These are phyloP conservation scores for Dasysyrphus tricinctus DNA, from an alignment of 2,888 invertebrate genomes.

Conservation along the genomic window DNA sequence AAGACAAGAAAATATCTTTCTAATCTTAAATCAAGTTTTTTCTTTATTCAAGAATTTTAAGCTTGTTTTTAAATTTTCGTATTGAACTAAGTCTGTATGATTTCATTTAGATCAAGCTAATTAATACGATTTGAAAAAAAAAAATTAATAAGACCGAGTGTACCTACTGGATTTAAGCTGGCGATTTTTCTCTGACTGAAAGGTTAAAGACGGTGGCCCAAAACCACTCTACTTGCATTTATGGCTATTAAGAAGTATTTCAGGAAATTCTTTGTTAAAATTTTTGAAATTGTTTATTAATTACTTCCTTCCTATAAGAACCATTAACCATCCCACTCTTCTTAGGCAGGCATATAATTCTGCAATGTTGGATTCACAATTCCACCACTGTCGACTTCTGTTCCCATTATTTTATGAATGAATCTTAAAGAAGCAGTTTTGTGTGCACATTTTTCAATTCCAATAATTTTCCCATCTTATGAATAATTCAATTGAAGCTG, in stretches of 20 bases:
- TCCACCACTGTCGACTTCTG: not conserved
- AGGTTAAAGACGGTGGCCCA: too few relatives aligned
- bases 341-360: not conserved
- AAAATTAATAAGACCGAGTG: too few relatives aligned
- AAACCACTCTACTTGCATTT: too few relatives aligned
- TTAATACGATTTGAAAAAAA: too few relatives aligned
- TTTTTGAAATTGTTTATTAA: not conserved
- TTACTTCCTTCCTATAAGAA: constrained; percentile 12
- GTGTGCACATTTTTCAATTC: constrained; percentile 56
- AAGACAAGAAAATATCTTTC: too few relatives aligned
- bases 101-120: too few relatives aligned
- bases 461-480: constrained; percentile 73
- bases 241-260: not conserved
- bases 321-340: constrained; percentile 21
- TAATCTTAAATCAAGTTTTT: too few relatives aligned
- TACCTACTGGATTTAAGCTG: too few relatives aligned
- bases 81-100: too few relatives aligned
- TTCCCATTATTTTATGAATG: constrained; percentile 67
- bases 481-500: constrained; percentile 62
- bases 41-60: too few relatives aligned
- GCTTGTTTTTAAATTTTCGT: too few relatives aligned
- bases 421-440: constrained; percentile 51
- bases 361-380: not conserved
- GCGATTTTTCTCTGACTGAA: too few relatives aligned
- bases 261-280: not conserved